phyloP scores from a whole-genome alignment of 2,113 vertebrate species.

The Accipiter cooperii region DNA sequence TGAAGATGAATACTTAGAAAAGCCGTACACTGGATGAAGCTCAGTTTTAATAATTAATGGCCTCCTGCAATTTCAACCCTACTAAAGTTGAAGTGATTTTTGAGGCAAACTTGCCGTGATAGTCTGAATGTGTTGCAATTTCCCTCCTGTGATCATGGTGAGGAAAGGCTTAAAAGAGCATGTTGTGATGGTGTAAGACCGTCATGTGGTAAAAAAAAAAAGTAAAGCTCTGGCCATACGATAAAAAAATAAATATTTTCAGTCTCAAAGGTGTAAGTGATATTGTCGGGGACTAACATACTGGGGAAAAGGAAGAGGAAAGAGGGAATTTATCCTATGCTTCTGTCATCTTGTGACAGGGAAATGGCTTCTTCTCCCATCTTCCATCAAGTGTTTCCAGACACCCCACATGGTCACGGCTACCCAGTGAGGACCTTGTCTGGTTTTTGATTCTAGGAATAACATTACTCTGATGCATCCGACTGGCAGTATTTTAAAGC shows the following conservation, averaged over 20 bases:
- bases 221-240: background rate
- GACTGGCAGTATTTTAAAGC: background rate
- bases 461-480: background rate
- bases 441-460: background rate
- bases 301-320: background rate
- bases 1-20: background rate
- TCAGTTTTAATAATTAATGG: background rate
- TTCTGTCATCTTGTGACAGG: background rate
- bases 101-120: accelerated
- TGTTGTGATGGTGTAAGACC: background rate
- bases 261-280: background rate
- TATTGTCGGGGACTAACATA: background rate
- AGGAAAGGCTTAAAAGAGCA: background rate
- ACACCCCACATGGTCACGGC: background rate
- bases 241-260: background rate
- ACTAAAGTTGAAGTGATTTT: background rate
- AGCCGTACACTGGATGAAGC: background rate
- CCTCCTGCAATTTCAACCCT: background rate
- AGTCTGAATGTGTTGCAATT: background rate
- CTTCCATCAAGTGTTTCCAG: background rate
- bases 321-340: background rate
- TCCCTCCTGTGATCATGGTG: background rate
- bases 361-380: background rate
- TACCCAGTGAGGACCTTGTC: background rate
- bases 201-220: background rate